A percentile compares a stretch with the other conserved stretches of the same genome.
phyloP scores from a whole-genome alignment of 2,888 invertebrate genomes.

The Acleris cristana region DNA sequence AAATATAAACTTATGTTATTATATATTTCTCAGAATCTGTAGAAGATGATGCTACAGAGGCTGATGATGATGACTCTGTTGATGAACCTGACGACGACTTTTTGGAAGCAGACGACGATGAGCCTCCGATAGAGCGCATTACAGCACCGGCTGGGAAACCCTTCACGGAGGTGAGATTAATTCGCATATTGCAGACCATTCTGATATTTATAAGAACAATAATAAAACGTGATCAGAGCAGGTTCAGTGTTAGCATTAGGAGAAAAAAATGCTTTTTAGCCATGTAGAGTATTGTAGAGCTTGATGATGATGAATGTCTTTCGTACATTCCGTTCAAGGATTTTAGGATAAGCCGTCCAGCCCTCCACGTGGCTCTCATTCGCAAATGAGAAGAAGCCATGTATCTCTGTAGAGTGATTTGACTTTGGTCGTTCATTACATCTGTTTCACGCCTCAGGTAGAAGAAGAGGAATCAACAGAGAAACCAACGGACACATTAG shows the following conservation, averaged over 20 bases:
- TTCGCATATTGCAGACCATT: not conserved
- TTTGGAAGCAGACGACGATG: conserved; percentile 59
- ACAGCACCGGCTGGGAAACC: conserved; percentile 70
- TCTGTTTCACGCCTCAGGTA: conserved; percentile 47
- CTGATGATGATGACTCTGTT: conserved; percentile 50
- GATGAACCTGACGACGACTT: conserved; percentile 61
- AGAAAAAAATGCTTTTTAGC: too few species aligned
- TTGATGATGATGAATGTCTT: too few species aligned
- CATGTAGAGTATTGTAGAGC: too few species aligned
- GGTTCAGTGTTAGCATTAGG: too few species aligned
- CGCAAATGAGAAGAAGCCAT: too few species aligned
- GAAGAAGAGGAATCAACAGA: conserved; percentile 64
- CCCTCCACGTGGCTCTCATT: too few species aligned
- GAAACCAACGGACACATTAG: conserved; percentile 67
- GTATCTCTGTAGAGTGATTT: too few species aligned
- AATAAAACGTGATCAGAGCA: too few species aligned
- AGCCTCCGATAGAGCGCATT: conserved; percentile 64
- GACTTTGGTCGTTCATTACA: too few species aligned
- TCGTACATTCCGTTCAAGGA: too few species aligned
- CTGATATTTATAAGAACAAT: not conserved
- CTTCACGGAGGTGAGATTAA: conserved; percentile 71
- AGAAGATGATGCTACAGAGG: conserved; percentile 48
- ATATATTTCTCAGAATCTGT: conserved; percentile 17
- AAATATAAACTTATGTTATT: not conserved
- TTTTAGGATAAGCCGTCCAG: too few species aligned